Evolutionary conservation across 2,888 invertebrate species (phyloP), one percentile per base, ranked within the genome.

Genomic region (Apotomis betuletana): DNA sequence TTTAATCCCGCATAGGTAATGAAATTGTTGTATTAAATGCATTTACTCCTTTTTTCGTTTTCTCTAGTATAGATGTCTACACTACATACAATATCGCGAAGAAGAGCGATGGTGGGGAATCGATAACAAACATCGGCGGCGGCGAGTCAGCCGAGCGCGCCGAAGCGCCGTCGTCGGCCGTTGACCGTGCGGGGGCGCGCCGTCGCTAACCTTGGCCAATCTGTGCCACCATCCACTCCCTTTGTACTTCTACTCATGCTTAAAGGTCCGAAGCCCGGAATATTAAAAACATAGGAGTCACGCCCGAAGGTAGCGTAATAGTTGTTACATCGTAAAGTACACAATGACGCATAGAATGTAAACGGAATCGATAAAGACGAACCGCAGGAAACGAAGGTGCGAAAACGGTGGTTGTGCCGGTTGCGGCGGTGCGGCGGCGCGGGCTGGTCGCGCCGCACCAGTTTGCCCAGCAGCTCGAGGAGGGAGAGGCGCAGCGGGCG

Each of bases 401-500:
- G 90, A 83, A 93, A 93, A 75, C 94, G 93, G 81, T 94, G 94
- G 81, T 94, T 94, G 87, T 94, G 94, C 85, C 91, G 88, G 90
- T 91, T 83, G 86, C 90, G 82, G 83, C 88, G 76, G 82, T 85
- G 81, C 86, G 83, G 87, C 87, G 84, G 91, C 84, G 91, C 85
- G 83, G 92, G 84, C 87, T 91, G 49, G 49, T 49, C 87, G 84
- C 94, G 88, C 79, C 94, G 88, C 83, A 95, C 95, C 84, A 95
- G 90, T 87, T 95, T 95, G 80, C 95, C 95, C 78, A 95, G 92
- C 81, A 95, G 94, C 75, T 94, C 94, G 80, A 96, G 93, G 83
- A 96, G 93, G 76, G 95, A 96, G 85, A 95, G 95, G 80, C 96
- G 94, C 81, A 96, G 94, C 94, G 96, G 85, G 95, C 95, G 87